Evolutionary conservation across 2,113 vertebrate species (phyloP), one percentile per base, ranked within the genome.

Genomic region (Lepus timidus): DNA sequence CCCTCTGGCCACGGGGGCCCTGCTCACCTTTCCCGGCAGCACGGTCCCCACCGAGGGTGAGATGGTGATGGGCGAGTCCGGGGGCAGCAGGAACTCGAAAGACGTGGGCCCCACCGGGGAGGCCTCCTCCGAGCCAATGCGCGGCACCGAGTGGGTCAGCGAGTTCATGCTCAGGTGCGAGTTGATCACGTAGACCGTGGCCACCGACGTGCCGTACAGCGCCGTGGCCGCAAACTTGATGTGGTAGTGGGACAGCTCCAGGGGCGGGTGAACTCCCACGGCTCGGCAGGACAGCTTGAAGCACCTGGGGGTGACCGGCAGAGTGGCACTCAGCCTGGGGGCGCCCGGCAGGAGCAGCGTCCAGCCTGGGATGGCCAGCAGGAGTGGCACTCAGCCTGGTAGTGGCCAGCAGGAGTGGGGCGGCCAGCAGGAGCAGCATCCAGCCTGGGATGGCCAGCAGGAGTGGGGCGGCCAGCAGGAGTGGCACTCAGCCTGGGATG

Each of bases 211-310:
- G 61, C 98, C 98, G 0, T 98, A 98, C 36, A 99, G 62, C 20
- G 99, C 98, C 0, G 99, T 99, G 93, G 99, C 98, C 0, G 98
- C 96, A 93, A 99, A 99, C 97, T 97, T 98, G 95, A 99, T 98
- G 94, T 99, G 98, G 94, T 98, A 98, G 97, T 99, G 98, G 85
- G 99, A 99, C 86, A 99, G 98, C 97, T 99, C 98, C 97, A 99
- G 96, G 10, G 99, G 99, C 9, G 99, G 99, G 88, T 98, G 98
- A 85, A 99, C 98, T 0, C 98, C 99, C 89, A 99, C 94, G 0
- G 98, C 99, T 94, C 95, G 98, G 97, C 99, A 99, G 6, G 98
- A 97, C 94, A 99, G 93, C 95, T 95, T 98, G 97, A 99, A 99
- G 95, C 98, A 98, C 98, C 99, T 99, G 97, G 91, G 97, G 96